Evolutionary conservation across 2,797 vertebrate species (phyloP), one percentile per base, ranked within the genome.

Genomic region (Limosa lapponica): DNA sequence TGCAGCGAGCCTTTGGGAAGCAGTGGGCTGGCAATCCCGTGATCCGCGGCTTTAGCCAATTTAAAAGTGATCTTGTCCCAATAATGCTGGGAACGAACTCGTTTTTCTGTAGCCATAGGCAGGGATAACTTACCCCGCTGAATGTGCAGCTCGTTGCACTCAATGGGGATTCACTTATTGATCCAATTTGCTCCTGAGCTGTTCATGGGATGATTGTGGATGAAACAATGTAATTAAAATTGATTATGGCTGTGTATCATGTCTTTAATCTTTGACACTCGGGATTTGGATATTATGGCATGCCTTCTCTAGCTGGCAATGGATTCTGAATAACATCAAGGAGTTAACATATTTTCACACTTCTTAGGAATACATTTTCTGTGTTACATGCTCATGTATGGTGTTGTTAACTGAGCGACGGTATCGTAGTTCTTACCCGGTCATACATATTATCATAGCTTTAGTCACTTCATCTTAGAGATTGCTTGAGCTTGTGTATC

Each of bases 101-200:
- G n/a, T 88, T 39, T 24, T 58, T 36, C 55, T 64, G n/a, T n/a
- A 75, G 55, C 75, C 30, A 37, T 25, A 41, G 77, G 81, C 83
- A 82, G 59, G 65, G 57, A 34, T 78, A 80, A 55, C 74, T 85
- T 77, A 46, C 6, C 27, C 90, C 43, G 83, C 74, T 83, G 65
- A 65, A 72, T 36, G 13, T 85, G 86, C 62, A 61, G 74, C 80
- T 80, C 5, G 0, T 80, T 87, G 67, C 83, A 22, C 57, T 87
- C 58, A 44, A 36, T 87, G 67, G 49, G 41, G 90, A 83, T 90
- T 93, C n/a, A 27, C 65, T 89, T 95, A 95, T 93, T 92, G 95
- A 91, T 95, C 77, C 37, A 77, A 3, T 89, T 94, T 89, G 52
- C 51, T 66, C 46, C 65, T 9, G 27, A 85, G 73, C 72, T 58